phyloP scores from a whole-genome alignment of 2,113 vertebrate genomes.

The Cavia aperea region DNA sequence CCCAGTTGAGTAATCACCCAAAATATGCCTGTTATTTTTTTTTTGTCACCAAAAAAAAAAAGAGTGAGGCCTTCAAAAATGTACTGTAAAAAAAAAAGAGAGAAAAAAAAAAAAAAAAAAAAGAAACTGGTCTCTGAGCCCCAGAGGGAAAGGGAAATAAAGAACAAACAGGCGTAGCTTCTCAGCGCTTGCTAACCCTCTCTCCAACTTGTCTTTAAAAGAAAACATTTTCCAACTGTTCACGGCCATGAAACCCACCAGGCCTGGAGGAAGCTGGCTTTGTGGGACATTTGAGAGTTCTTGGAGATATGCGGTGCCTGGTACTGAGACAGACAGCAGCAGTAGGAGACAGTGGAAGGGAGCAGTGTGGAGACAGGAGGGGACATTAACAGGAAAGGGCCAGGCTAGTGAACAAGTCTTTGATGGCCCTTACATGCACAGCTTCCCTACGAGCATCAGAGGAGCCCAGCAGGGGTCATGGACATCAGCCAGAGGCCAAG shows the following conservation, averaged over 20 bases:
- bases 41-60: constrained; percentile 67
- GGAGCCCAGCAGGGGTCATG: not conserved
- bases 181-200: constrained; percentile 49
- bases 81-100: constrained; percentile 68
- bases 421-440: not conserved
- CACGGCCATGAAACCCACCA: not conserved
- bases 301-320: fast-evolving
- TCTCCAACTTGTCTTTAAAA: constrained; percentile 56
- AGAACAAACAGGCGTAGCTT: constrained; percentile 55
- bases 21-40: constrained; percentile 80
- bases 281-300: not conserved
- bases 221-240: constrained; percentile 44
- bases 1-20: constrained; percentile 80
- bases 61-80: constrained; percentile 72
- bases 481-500: not conserved
- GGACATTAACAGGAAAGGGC: not conserved
- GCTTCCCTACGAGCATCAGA: not conserved
- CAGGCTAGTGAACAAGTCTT: not conserved
- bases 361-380: not conserved
- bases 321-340: not conserved
- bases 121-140: constrained; percentile 37
- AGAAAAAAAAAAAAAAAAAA: constrained; percentile 21
- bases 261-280: not conserved
- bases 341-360: not conserved
- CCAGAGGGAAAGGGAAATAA: constrained; percentile 64